Evolutionary conservation across 2,797 vertebrate genomes (phyloP), one percentile per base, ranked within the genome.

Genomic region (Gouania willdenowi): DNA sequence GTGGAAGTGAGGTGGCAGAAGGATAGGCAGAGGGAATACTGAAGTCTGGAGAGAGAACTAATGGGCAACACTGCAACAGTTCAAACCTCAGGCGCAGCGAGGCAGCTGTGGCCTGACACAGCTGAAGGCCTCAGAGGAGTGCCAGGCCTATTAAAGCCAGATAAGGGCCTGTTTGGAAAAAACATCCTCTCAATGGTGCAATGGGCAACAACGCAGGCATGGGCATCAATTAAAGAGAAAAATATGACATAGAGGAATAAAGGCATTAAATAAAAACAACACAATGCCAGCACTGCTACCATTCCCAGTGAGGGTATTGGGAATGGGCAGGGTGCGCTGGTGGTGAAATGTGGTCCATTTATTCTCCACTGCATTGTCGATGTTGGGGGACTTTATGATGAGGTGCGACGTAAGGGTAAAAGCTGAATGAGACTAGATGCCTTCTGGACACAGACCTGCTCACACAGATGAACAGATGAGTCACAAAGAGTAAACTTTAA

Each of bases 141-240:
- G 61, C 74, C 76, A 58, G 78, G 75, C 87, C 87, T 88, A 89
- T 90, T 89, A 89, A 82, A 81, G 78, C 72, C 74, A 88, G 85
- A 89, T 89, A 87, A 89, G 87, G 88, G 87, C 79, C 83, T 86
- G 85, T 86, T 86, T 86, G 83, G 85, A 86, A 77, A 73, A 84
- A 78, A 81, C 74, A 83, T 75, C 75, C 75, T 80, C 82, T 84
- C 81, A 83, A 71, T 77, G 79, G 75, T 83, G 84, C 75, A 70
- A 59, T 71, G 81, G 81, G 78, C 77, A 86, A 77, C 76, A 71
- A 73, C 61, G 69, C 70, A 65, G 71, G 71, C 75, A 71, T 66
- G 77, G 75, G 74, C 80, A 85, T 88, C 86, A 88, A 87, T 89
- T 89, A 88, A 86, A 86, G 77, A 66, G 69, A 75, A 79, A 87